These are phyloP conservation scores for Prosapia bicincta DNA, from an alignment of 2,888 invertebrate species.

Conservation along the genomic window DNA sequence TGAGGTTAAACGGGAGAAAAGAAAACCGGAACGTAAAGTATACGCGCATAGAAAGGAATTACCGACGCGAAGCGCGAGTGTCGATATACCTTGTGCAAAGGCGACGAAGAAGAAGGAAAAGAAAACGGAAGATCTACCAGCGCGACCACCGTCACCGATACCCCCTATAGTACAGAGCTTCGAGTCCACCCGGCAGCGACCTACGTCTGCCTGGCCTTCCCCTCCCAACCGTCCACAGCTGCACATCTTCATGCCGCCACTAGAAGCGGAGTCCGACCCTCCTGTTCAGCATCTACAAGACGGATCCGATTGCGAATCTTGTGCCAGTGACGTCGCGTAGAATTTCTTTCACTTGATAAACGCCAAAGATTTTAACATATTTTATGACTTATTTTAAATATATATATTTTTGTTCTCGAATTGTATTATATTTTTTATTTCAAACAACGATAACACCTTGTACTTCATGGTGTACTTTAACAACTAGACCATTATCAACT, in stretches of 20 bases:
- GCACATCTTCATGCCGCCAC: conserved; percentile 70
- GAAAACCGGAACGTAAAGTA: conserved; percentile 4
- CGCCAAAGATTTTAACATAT: no score
- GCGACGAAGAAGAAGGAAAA: not conserved
- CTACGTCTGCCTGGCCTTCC: conserved; percentile 11
- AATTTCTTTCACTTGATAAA: no score
- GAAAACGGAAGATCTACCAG: not conserved
- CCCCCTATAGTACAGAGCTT: conserved; percentile 20
- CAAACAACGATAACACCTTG: no score
- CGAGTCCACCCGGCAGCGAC: conserved; percentile 5
- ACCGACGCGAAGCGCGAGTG: conserved; percentile 11
- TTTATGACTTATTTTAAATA: no score
- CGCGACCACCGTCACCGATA: conserved; percentile 2
- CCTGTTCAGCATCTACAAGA: not conserved
- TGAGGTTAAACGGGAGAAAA: not conserved
- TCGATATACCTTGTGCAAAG: not conserved
- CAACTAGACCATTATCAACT: no score
- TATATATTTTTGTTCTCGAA: no score
- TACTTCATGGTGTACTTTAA: no score
- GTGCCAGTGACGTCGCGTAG: not conserved
- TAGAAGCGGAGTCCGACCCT: conserved; percentile 48
- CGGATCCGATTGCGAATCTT: conserved; percentile 6
- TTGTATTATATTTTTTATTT: no score
- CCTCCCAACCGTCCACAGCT: conserved; percentile 51
- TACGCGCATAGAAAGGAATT: conserved; percentile 5